Evolutionary conservation across 2,797 vertebrate species (phyloP).

Genomic region (Hapalemur alaotrensis): DNA sequence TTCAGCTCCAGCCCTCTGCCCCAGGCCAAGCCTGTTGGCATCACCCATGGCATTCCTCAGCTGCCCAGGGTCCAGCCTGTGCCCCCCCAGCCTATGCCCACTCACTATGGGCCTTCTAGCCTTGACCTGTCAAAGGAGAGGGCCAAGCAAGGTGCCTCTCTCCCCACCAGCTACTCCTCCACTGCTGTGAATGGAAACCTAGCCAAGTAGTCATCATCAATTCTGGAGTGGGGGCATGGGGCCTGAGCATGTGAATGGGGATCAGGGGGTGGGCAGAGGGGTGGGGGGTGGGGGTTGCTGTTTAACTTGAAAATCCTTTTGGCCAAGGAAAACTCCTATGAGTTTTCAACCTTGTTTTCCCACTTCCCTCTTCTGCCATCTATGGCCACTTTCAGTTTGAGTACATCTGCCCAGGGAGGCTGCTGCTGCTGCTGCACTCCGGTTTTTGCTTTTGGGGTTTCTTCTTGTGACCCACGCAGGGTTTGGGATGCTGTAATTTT

Average conservation of each 20-base stretch:
- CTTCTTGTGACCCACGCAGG: constrained; percentile 22
- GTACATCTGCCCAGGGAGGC: constrained; percentile 34
- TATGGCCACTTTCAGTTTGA: constrained; percentile 28
- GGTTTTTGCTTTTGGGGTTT: constrained; percentile 19
- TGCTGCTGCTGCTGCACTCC: constrained; percentile 31
- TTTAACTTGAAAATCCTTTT: constrained; percentile 73
- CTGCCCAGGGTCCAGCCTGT: constrained; percentile 65
- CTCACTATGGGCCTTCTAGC: constrained; percentile 71
- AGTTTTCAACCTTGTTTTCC: constrained; percentile 63
- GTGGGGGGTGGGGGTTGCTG: constrained; percentile 36
- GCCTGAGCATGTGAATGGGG: constrained; percentile 64
- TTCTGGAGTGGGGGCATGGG: constrained; percentile 13
- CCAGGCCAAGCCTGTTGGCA: constrained; percentile 82
- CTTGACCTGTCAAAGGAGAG: constrained; percentile 81
- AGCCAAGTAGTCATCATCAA: constrained; percentile 68
- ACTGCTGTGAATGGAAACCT: constrained; percentile 61
- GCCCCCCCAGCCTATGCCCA: constrained; percentile 67
- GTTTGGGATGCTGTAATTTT: constrained; percentile 63
- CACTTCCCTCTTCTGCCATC: constrained; percentile 32
- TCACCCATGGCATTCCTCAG: constrained; percentile 84
- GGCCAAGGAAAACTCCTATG: constrained; percentile 53
- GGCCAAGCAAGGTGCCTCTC: constrained; percentile 63
- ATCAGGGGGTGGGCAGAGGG: constrained; percentile 44
- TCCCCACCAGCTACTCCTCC: constrained; percentile 72
- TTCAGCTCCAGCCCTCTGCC: constrained; percentile 81